A percentile compares a stretch with the other conserved stretches of the same genome.
These are phyloP conservation scores for Chrysogorgia sp. DNA, from an alignment of 92 coral and sea anemone genomes.

Conservation along the genomic window DNA sequence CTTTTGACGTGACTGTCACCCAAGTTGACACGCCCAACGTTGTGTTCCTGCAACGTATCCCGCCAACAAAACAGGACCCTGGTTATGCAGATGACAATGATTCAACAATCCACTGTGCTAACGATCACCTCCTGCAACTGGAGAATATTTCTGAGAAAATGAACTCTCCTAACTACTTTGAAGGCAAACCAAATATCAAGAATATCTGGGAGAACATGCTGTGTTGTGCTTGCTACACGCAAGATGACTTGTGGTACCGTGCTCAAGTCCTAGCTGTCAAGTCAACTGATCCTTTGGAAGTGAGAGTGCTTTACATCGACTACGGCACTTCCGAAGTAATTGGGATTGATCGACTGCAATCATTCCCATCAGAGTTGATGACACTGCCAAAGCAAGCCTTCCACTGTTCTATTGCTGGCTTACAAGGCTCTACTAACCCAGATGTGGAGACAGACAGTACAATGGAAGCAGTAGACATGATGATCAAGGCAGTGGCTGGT, in stretches of 20 bases:
- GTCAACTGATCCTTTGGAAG: conserved; percentile 70
- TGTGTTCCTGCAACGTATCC: conserved; percentile 81
- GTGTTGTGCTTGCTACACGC: conserved; percentile 87
- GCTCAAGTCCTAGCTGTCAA: conserved; percentile 71
- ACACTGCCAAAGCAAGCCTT: conserved; percentile 88
- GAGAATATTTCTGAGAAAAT: conserved; percentile 75
- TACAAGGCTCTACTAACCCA: conserved; percentile 55
- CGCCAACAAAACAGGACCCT: conserved; percentile 59
- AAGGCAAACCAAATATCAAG: conserved; percentile 67
- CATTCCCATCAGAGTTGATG: conserved; percentile 83
- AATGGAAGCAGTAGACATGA: conserved; percentile 64
- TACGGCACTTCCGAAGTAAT: conserved; percentile 92
- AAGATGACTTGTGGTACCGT: conserved; percentile 97
- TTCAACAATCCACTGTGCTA: conserved; percentile 73
- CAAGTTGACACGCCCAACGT: conserved; percentile 82
- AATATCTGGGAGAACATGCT: conserved; percentile 83
- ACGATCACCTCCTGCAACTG: conserved; percentile 69
- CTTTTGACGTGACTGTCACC: conserved; percentile 91
- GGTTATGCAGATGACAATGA: conserved; percentile 71
- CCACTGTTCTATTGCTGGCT: conserved; percentile 70
- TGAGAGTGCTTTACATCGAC: conserved; percentile 77
- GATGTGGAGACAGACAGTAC: conserved; percentile 58
- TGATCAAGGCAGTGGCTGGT: conserved; percentile 83
- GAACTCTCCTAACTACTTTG: conserved; percentile 71
- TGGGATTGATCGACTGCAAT: conserved; percentile 77